phyloP scores from a whole-genome alignment of 2,888 invertebrate genomes.

The Neoaliturus tenellus region DNA sequence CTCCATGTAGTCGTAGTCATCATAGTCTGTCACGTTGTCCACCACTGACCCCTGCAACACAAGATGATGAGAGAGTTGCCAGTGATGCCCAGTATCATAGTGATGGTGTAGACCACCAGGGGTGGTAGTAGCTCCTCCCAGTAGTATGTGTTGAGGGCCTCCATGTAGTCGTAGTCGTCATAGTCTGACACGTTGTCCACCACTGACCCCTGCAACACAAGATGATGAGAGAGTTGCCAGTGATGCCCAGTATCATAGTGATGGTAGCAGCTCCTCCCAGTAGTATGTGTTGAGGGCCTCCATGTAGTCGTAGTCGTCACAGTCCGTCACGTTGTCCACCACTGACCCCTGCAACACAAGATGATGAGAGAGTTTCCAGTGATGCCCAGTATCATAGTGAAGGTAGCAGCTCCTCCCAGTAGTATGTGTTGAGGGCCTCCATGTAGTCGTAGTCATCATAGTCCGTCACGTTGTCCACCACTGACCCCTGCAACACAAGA shows the following conservation, averaged over 20 bases:
- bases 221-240: too few relatives aligned
- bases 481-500: neutral
- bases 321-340: neutral
- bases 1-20: too few relatives aligned
- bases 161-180: too few relatives aligned
- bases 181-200: too few relatives aligned
- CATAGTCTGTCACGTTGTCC: too few relatives aligned
- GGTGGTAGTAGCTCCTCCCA: too few relatives aligned
- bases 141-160: too few relatives aligned
- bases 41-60: too few relatives aligned
- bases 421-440: slow-evolving; percentile 73
- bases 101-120: too few relatives aligned
- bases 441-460: slow-evolving; percentile 74
- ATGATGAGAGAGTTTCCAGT: slow-evolving; percentile 77
- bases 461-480: slow-evolving; percentile 46
- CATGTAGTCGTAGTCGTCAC: neutral
- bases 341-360: neutral
- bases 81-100: too few relatives aligned
- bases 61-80: too few relatives aligned
- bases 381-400: slow-evolving; percentile 78
- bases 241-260: neutral
- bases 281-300: neutral
- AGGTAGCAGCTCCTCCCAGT: slow-evolving; percentile 77
- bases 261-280: neutral
- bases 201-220: too few relatives aligned